Percentiles rank a stretch among this genome's conserved stretches.
phyloP scores from a whole-genome alignment of 2,797 vertebrate species.

The Onychomys torridus region DNA sequence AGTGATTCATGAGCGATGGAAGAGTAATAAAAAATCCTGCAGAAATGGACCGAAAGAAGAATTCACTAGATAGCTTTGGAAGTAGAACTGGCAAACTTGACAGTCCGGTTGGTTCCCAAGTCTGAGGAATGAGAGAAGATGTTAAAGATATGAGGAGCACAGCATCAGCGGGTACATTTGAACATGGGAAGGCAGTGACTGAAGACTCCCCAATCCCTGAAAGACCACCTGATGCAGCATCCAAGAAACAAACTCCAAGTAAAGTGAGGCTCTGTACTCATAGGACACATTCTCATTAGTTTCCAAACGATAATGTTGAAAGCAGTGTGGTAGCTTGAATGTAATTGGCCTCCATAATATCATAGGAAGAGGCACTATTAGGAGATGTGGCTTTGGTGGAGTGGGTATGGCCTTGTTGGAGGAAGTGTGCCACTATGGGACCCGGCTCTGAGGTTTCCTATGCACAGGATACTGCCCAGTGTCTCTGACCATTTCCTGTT shows the following conservation, averaged over 20 bases:
- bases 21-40: background rate
- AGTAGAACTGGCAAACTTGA: background rate
- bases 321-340: background rate
- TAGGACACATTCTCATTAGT: background rate
- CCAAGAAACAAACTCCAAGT: background rate
- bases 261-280: background rate
- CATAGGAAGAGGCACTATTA: background rate
- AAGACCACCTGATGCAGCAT: background rate
- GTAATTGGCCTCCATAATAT: background rate
- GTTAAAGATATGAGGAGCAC: background rate
- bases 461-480: background rate
- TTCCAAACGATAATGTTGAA: background rate
- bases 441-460: background rate
- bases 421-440: background rate
- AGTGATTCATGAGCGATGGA: background rate
- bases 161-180: fast-evolving
- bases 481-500: background rate
- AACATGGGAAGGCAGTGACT: background rate
- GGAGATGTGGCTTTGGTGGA: background rate
- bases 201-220: background rate
- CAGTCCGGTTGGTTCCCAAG: no score
- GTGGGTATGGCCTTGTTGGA: background rate
- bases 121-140: background rate
- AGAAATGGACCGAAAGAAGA: background rate
- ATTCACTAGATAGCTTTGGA: background rate